phyloP scores from a whole-genome alignment of 2,888 invertebrate species.

The Stenodera caucasica region DNA sequence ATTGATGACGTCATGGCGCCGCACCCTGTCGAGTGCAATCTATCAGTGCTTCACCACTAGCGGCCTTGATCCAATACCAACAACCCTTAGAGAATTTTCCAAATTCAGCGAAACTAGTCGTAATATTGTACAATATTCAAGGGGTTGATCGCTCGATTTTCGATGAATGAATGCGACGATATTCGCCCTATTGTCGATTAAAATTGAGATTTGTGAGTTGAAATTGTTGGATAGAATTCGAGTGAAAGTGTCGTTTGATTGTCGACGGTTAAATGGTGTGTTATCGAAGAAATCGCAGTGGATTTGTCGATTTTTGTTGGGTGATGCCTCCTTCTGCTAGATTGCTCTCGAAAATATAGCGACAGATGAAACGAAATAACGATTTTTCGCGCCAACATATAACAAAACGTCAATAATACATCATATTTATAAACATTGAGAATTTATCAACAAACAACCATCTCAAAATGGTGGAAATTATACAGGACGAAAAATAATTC shows the following conservation, averaged over 20 bases:
- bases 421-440: not conserved
- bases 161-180: not conserved
- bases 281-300: not conserved
- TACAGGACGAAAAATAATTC: too few species aligned
- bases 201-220: too few species aligned
- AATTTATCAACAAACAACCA: not conserved
- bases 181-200: too few species aligned
- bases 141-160: not conserved
- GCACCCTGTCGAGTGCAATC: constrained; percentile 33
- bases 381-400: not conserved
- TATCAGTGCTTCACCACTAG: constrained; percentile 38
- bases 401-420: constrained; percentile 1
- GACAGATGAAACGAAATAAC: constrained; percentile 6
- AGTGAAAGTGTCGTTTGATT: not conserved
- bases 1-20: constrained; percentile 37
- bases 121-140: too few species aligned
- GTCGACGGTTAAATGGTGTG: constrained; percentile 6
- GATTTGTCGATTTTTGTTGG: constrained; percentile 4
- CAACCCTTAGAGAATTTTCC: too few species aligned
- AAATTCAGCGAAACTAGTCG: too few species aligned
- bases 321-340: not conserved
- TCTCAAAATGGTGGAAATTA: too few species aligned
- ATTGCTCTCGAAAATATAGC: not conserved
- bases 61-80: too few species aligned
- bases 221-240: not conserved